Conservation (phyloP, 2,797 vertebrate genomes). For the Psittacula derbiana region DNA sequence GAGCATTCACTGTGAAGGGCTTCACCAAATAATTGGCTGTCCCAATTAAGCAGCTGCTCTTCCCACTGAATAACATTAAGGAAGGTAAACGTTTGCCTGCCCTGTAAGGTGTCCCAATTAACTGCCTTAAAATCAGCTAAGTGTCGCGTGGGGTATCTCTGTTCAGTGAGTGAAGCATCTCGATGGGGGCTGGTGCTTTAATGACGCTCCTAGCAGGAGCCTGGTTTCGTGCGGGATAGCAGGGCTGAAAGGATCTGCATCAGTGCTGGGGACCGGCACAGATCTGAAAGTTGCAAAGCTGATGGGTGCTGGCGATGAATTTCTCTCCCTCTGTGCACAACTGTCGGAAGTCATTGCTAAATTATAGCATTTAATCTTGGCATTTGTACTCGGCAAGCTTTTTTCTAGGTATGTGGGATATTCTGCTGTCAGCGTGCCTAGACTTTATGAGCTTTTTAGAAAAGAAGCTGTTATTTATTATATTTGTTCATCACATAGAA, state of each 20-base stretch:
- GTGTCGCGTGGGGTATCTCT: not conserved
- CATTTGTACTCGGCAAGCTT: not conserved
- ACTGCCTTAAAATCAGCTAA: not conserved
- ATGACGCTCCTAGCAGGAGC: not conserved
- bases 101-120: slow-evolving; percentile 28
- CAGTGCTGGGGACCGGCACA: fast-evolving
- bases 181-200: not conserved
- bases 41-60: slow-evolving; percentile 18
- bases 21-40: slow-evolving; percentile 39
- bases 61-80: not conserved
- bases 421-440: not conserved
- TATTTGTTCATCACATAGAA: not conserved
- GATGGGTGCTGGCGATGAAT: not conserved
- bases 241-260: not conserved
- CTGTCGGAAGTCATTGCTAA: not conserved
- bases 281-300: not conserved
- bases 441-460: not conserved
- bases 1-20: not conserved
- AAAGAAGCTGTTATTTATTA: not conserved
- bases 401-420: not conserved
- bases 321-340: not conserved
- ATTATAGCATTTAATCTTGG: not conserved
- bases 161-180: not conserved
- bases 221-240: fast-evolving
- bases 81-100: not conserved